Evolutionary conservation across 2,888 invertebrate genomes (phyloP).

Genomic region (Polia nebulosa): DNA sequence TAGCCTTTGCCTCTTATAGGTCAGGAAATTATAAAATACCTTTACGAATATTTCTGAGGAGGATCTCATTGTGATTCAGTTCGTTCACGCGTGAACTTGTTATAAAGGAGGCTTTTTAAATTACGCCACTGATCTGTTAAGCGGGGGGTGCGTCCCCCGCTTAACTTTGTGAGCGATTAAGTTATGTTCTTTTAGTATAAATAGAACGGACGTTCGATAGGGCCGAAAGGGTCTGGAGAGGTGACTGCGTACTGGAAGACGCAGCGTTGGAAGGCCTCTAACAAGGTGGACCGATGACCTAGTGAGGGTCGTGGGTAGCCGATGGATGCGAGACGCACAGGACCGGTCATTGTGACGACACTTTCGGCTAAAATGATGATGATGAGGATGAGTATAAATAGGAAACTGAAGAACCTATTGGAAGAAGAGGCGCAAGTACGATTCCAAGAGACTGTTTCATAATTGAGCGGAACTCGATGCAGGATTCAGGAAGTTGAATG

Average conservation of each 20-base stretch:
- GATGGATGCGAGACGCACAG: no score
- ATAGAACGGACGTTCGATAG: no score
- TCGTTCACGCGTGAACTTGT: slow-evolving; percentile 34
- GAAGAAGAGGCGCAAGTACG: not conserved
- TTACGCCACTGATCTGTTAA: slow-evolving; percentile 23
- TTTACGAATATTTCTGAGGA: slow-evolving; percentile 30
- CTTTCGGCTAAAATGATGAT: no score
- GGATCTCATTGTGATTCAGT: slow-evolving; percentile 29
- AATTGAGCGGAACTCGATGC: not conserved
- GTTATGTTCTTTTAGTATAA: slow-evolving; percentile 13
- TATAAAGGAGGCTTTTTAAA: slow-evolving; percentile 31
- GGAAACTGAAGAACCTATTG: not conserved
- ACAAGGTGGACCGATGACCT: no score
- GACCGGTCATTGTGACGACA: no score
- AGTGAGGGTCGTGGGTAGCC: no score
- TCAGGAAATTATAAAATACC: slow-evolving; percentile 44
- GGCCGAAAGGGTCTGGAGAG: no score
- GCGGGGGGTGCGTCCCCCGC: not conserved
- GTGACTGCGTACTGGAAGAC: no score
- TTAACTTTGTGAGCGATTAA: not conserved
- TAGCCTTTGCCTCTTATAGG: not conserved
- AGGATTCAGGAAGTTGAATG: not conserved
- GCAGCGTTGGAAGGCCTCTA: no score
- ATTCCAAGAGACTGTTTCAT: not conserved
- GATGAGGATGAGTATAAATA: no score